phyloP scores from a whole-genome alignment of 1,140 invertebrate species.

The Homalodisca vitripennis region DNA sequence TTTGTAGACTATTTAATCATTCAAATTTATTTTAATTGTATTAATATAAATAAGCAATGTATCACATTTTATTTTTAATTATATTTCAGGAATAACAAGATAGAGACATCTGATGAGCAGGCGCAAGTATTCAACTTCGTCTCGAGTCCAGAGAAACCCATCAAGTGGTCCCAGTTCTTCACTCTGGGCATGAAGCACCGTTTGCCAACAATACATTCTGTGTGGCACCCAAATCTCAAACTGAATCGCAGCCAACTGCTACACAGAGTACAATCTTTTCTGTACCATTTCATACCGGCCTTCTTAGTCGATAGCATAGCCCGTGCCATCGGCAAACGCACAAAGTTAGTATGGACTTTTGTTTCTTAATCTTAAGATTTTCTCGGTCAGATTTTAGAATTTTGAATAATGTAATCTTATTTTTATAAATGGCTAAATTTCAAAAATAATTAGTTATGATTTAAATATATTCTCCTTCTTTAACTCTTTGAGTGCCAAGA shows the following conservation, averaged over 20 bases:
- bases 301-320: constrained; percentile 28
- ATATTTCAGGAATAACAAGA: constrained; percentile 34
- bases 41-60: too few relatives aligned
- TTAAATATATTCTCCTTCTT: too few relatives aligned
- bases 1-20: too few relatives aligned
- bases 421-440: too few relatives aligned
- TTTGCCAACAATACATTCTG: neutral
- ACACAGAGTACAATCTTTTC: constrained; percentile 10
- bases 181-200: constrained; percentile 48
- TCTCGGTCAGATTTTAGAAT: too few relatives aligned
- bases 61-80: too few relatives aligned
- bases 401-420: too few relatives aligned
- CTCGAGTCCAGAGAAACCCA: constrained; percentile 62
- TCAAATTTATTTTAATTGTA: too few relatives aligned
- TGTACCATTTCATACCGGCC: constrained; percentile 8
- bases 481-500: too few relatives aligned
- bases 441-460: too few relatives aligned
- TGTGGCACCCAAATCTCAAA: neutral
- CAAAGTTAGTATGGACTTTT: constrained; percentile 15
- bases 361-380: too few relatives aligned
- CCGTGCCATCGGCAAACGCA: constrained; percentile 1
- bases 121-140: constrained; percentile 68
- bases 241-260: constrained; percentile 7
- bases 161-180: constrained; percentile 64
- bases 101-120: constrained; percentile 40